Conservation (phyloP, 2,113 vertebrate species). For the Pithys albifrons region DNA sequence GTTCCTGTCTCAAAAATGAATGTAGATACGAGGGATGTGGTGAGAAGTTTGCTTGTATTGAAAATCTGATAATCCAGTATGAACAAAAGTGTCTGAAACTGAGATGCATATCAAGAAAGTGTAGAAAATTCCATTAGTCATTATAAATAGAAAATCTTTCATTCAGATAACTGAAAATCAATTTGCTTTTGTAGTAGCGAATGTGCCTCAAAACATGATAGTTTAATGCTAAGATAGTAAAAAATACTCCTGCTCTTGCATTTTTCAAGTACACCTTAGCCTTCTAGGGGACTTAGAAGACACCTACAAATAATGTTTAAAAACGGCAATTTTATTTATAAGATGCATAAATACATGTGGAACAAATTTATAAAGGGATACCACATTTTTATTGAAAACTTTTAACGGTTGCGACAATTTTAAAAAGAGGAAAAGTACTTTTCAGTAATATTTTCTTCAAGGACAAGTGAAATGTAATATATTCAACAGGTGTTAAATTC, state of each 20-base stretch:
- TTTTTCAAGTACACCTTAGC: neutral
- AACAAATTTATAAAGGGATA: neutral
- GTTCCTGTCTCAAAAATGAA: neutral
- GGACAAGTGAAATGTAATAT: neutral
- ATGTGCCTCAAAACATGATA: neutral
- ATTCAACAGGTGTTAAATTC: neutral
- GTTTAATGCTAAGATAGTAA: neutral
- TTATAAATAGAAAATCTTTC: neutral
- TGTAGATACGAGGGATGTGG: neutral
- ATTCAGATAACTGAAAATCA: neutral
- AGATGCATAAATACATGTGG: neutral
- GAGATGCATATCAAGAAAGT: fast-evolving
- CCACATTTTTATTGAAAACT: neutral
- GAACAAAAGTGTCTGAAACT: neutral
- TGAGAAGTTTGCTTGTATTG: neutral
- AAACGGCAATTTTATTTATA: neutral
- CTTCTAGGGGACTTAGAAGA: neutral
- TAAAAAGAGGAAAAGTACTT: neutral
- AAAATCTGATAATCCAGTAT: neutral
- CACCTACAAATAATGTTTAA: neutral
- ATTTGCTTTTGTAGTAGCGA: neutral
- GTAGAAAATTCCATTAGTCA: neutral
- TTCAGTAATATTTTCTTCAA: neutral
- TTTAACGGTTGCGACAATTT: neutral
- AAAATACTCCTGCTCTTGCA: neutral